phyloP scores from a whole-genome alignment of 2,113 vertebrate species.

The Microcebus griseorufus region DNA sequence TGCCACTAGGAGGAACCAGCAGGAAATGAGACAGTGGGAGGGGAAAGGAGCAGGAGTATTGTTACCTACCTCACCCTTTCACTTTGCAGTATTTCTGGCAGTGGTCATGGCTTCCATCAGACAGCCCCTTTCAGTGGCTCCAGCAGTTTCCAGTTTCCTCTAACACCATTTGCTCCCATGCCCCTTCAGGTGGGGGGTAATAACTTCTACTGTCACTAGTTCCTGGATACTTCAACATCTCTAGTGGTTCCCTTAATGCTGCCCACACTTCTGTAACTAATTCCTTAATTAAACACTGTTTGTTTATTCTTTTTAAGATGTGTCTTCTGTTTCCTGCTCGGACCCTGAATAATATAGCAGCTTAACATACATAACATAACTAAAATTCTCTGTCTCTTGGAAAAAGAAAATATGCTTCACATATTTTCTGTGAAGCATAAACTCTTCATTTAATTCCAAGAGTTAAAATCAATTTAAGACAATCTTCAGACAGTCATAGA shows the following conservation, averaged over 20 bases:
- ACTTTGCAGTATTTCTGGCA: not conserved
- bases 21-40: not conserved
- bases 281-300: not conserved
- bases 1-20: not conserved
- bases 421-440: not conserved
- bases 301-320: not conserved
- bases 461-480: conserved; percentile 38
- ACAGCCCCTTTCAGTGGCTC: not conserved
- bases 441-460: conserved; percentile 35
- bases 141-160: not conserved
- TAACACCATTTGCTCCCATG: not conserved
- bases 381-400: not conserved
- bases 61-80: not conserved
- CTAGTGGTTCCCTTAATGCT: not conserved
- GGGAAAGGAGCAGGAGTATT: not conserved
- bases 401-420: conserved; percentile 28
- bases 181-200: not conserved
- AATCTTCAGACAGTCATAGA: not conserved
- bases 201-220: not conserved
- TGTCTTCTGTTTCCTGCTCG: not conserved
- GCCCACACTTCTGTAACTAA: not conserved
- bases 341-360: not conserved
- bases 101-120: not conserved
- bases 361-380: not conserved
- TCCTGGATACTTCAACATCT: not conserved